A percentile compares a stretch with the other conserved stretches of the same genome.
Evolutionary conservation across 2,888 invertebrate genomes (phyloP).

Genomic region (Melolontha melolontha): DNA sequence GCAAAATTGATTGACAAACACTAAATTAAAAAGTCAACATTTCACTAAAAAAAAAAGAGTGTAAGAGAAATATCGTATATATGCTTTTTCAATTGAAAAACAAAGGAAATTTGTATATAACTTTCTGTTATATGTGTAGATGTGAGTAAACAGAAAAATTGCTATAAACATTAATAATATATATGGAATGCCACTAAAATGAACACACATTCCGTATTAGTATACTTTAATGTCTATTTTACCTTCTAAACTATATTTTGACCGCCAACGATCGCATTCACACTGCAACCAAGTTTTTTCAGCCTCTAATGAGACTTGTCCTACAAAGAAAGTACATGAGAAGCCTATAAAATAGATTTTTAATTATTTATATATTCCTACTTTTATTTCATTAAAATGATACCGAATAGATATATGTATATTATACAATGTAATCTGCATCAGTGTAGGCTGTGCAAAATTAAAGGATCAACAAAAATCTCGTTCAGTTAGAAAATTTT

Average conservation of each 20-base stretch:
- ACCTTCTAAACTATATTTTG: constrained; percentile 86
- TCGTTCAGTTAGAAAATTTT: no score
- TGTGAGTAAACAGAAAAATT: not conserved
- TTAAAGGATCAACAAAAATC: no score
- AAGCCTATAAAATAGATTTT: constrained; percentile 2
- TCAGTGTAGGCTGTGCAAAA: no score
- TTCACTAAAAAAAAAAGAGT: no score
- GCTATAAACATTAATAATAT: constrained; percentile 12
- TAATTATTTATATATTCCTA: not conserved
- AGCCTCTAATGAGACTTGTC: constrained; percentile 87
- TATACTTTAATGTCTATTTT: constrained; percentile 57
- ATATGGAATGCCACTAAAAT: constrained; percentile 30
- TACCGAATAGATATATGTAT: no score
- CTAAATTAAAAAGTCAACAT: constrained; percentile 33
- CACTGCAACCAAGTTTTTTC: constrained; percentile 92
- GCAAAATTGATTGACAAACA: constrained; percentile 14
- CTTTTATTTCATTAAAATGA: not conserved
- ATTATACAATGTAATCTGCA: no score
- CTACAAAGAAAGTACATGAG: constrained; percentile 64
- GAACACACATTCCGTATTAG: constrained; percentile 39
- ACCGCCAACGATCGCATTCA: constrained; percentile 90
- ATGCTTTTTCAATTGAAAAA: constrained; percentile 12
- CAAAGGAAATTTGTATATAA: not conserved
- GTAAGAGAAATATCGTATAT: no score
- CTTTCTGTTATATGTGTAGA: no score